Evolutionary conservation across 53 echinoderm and acorn worm genomes (phyloP), one percentile per base, ranked within the genome.

Genomic region (Pentamera pediparva): DNA sequence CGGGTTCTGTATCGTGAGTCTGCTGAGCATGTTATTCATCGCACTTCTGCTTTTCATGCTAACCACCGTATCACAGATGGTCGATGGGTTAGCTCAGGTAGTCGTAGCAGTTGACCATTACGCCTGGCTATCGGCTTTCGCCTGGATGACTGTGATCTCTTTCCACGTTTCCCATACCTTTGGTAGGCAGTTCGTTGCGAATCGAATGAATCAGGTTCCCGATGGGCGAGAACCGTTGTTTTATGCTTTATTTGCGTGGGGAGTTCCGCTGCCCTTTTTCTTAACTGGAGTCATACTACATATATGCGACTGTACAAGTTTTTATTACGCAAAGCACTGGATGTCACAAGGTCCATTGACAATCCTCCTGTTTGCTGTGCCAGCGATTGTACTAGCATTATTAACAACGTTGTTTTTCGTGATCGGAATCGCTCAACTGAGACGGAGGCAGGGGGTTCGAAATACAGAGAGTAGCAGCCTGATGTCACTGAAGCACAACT

Each of bases 91-190:
- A 13, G 65, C 70, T 20, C 58, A 26, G 4, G 40, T 62, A 32
- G 55, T 65, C 28, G 75, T 54, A 9, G 27, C 62, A 37, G 12
- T 65, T 12, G 40, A 65, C 9, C 82, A 82, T 39, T 82, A 82
- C 76, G 32, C 56, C 26, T 82, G 82, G 82, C 33, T 82, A 40
- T 61, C 82, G 34, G 56, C 76, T 0, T 82, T 76, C 47, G 76
- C 82, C 6, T 82, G 82, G 82, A 82, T 82, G 82, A 76, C 82
- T 4, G 67, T 38, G 15, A 82, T 82, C 29, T 52, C 82, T 11
- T 82, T 56, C 76, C 76, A 82, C 69, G 60, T 82, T 9, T 74
- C 67, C 37, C 47, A 65, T 48, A 82, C 82, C 10, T 82, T 82
- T 76, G 33, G 50, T 20, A 38, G 74, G 32, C 73, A 47, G 4